Evolutionary conservation across 1,140 invertebrate genomes (phyloP).

Genomic region (Trichonephila clavata): DNA sequence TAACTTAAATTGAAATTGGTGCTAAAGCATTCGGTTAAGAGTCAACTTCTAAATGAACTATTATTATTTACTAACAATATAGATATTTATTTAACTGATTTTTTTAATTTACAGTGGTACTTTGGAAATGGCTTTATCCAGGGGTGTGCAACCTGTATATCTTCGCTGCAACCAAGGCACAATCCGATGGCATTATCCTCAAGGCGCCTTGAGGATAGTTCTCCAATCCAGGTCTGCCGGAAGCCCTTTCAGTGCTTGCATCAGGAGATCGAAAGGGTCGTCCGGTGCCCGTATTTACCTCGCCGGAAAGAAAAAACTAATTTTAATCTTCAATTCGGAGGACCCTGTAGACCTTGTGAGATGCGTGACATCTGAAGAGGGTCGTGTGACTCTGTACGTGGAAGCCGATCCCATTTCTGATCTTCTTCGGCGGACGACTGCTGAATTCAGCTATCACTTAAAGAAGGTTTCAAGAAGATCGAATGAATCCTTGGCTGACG

Average conservation of each 20-base stretch:
- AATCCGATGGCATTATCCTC: constrained; percentile 88
- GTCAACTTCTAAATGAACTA: too few species aligned
- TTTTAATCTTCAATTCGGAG: constrained; percentile 84
- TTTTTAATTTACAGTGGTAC: constrained; percentile 39
- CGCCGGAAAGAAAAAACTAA: constrained; percentile 85
- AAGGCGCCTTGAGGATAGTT: constrained; percentile 87
- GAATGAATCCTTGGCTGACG: constrained; percentile 80
- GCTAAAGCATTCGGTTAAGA: too few species aligned
- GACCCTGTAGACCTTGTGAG: constrained; percentile 75
- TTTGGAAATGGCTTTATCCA: constrained; percentile 53
- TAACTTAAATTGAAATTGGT: too few species aligned
- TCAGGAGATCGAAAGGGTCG: constrained; percentile 82
- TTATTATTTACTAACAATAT: too few species aligned
- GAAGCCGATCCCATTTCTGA: constrained; percentile 83
- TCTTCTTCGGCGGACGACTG: constrained; percentile 82
- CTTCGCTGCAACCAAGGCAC: constrained; percentile 87
- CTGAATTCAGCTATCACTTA: constrained; percentile 87
- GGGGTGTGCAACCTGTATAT: constrained; percentile 89
- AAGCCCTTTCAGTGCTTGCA: constrained; percentile 87
- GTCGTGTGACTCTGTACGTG: constrained; percentile 87
- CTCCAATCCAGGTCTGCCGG: constrained; percentile 81
- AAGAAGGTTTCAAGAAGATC: constrained; percentile 82
- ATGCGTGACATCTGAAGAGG: constrained; percentile 86
- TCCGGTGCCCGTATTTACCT: constrained; percentile 86
- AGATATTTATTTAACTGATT: too few species aligned